Conservation (phyloP, 2,797 vertebrate species). For the Falco concolor region DNA sequence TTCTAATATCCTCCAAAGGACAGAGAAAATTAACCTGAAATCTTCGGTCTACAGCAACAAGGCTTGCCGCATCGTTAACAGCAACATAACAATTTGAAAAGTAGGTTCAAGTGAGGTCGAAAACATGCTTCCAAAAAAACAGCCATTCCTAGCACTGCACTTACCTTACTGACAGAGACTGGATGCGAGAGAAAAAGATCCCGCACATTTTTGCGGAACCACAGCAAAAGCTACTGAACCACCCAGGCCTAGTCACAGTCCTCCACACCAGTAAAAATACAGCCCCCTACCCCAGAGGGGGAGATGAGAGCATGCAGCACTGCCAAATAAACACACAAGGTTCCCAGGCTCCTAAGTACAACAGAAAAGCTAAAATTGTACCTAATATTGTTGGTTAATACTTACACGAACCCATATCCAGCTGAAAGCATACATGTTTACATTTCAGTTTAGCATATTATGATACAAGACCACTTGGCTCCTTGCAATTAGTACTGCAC, state of each 20-base stretch:
- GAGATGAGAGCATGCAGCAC: neutral
- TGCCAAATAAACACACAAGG: neutral
- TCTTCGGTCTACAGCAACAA: neutral
- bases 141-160: accelerated
- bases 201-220: accelerated
- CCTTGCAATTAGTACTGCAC: neutral
- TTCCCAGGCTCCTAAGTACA: neutral
- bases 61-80: neutral
- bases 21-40: neutral
- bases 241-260: neutral
- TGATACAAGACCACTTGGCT: neutral
- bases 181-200: accelerated
- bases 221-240: neutral
- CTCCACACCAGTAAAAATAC: neutral
- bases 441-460: neutral
- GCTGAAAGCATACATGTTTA: neutral
- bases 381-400: neutral
- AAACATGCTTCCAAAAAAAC: neutral
- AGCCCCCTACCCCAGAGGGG: neutral
- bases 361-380: neutral
- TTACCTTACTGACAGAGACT: neutral
- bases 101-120: neutral
- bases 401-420: neutral
- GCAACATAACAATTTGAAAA: neutral
- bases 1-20: neutral